A percentile compares a stretch with the other conserved stretches of the same genome.
Evolutionary conservation across 2,888 invertebrate genomes (phyloP).

Genomic region (Erebia ligea): DNA sequence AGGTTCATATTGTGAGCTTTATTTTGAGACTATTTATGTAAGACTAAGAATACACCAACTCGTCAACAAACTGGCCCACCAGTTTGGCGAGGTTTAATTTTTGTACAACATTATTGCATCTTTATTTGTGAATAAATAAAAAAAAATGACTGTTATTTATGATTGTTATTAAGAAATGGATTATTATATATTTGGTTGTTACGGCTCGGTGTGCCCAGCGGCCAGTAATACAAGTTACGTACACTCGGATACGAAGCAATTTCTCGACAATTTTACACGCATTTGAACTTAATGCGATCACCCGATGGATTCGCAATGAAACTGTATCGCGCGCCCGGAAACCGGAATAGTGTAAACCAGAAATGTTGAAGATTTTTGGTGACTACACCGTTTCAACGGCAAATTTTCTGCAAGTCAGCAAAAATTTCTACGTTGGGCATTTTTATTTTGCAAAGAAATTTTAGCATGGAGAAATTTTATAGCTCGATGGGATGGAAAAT

Average conservation of each 20-base stretch:
- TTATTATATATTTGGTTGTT: too few species aligned
- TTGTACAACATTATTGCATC: too few species aligned
- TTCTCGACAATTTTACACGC: conserved; percentile 78
- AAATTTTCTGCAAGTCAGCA: not conserved
- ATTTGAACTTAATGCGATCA: conserved; percentile 72
- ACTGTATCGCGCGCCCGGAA: conserved; percentile 38
- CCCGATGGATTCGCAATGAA: conserved; percentile 52
- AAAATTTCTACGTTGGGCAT: not conserved
- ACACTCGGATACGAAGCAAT: conserved; percentile 61
- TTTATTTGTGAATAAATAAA: too few species aligned
- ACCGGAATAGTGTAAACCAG: not conserved
- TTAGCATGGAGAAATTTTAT: too few species aligned
- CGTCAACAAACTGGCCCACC: too few species aligned
- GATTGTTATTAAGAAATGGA: too few species aligned
- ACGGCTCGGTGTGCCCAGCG: conserved; percentile 51
- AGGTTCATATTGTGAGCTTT: too few species aligned
- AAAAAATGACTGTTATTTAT: too few species aligned
- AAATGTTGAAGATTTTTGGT: conserved; percentile 3
- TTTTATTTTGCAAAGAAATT: not conserved
- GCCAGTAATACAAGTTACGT: conserved; percentile 45
- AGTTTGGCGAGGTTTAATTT: too few species aligned
- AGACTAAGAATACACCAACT: too few species aligned
- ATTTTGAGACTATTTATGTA: too few species aligned
- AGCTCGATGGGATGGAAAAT: too few species aligned
- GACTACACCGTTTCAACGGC: not conserved